phyloP scores from a whole-genome alignment of 2,888 invertebrate species.

The Hirtodrosophila confusa region DNA sequence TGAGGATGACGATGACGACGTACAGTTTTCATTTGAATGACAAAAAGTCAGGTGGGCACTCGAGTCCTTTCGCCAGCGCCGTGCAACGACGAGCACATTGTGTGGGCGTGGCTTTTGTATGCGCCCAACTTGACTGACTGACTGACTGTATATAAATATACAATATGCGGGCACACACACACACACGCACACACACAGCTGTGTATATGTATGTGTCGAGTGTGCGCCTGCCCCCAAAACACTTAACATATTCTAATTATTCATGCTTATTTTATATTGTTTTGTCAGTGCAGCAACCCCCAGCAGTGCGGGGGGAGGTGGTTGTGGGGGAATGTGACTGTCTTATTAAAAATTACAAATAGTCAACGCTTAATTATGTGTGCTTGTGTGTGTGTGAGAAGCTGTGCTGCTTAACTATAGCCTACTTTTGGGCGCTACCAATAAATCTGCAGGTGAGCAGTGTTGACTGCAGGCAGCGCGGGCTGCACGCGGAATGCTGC shows the following conservation, averaged over 20 bases:
- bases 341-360: slow-evolving; percentile 78
- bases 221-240: slow-evolving; percentile 74
- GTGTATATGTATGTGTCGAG: slow-evolving; percentile 51
- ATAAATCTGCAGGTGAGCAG: slow-evolving; percentile 52
- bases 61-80: slow-evolving; percentile 53
- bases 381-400: slow-evolving; percentile 1
- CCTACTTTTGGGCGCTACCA: slow-evolving; percentile 59
- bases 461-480: slow-evolving; percentile 17
- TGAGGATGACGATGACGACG: slow-evolving; percentile 56
- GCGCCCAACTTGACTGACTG: slow-evolving; percentile 68
- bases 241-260: slow-evolving; percentile 84
- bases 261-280: slow-evolving; percentile 82
- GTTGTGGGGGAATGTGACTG: slow-evolving; percentile 18
- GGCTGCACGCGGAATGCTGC: slow-evolving; percentile 16
- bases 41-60: slow-evolving; percentile 82
- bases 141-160: slow-evolving; percentile 66
- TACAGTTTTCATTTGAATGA: slow-evolving; percentile 82
- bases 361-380: slow-evolving; percentile 70
- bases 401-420: slow-evolving; percentile 36
- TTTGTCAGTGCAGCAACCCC: slow-evolving; percentile 53
- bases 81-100: slow-evolving; percentile 40
- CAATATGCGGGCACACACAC: slow-evolving; percentile 48
- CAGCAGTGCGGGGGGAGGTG: too few species aligned
- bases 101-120: slow-evolving; percentile 69
- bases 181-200: slow-evolving; percentile 24